These are phyloP conservation scores for Tolmerus cingulatus DNA, from an alignment of 2,888 invertebrate species.

Conservation along the genomic window DNA sequence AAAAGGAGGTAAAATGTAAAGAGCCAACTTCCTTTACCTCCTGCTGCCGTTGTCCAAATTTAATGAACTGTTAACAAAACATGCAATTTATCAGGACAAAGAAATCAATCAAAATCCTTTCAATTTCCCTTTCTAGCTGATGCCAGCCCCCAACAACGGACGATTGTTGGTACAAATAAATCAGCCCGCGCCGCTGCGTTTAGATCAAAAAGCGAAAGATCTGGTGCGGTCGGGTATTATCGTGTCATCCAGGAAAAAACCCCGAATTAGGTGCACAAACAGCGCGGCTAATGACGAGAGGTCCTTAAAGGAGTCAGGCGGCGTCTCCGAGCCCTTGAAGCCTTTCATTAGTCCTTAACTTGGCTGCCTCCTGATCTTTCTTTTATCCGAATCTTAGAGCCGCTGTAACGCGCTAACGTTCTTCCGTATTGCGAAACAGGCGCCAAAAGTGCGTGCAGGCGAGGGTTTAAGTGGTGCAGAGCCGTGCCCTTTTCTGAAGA, in stretches of 20 bases:
- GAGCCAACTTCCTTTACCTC: not conserved
- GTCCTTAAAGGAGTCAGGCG: constrained; percentile 43
- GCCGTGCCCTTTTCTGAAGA: not conserved
- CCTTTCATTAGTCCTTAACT: constrained; percentile 48
- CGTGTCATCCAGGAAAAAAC: constrained; percentile 44
- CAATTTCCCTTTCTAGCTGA: not conserved
- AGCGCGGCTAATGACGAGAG: constrained; percentile 10
- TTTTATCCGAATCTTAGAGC: constrained; percentile 6
- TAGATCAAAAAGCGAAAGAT: not conserved
- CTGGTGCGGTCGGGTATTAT: constrained; percentile 37
- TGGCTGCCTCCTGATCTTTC: constrained; percentile 7
- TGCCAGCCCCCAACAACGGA: not conserved
- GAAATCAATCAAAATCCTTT: constrained; percentile 45
- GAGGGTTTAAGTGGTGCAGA: not conserved
- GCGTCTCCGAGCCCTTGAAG: constrained; percentile 40
- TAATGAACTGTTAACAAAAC: constrained; percentile 48
- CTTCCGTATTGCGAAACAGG: constrained; percentile 52
- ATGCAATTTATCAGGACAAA: constrained; percentile 40
- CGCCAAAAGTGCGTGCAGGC: constrained; percentile 49
- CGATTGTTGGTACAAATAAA: constrained; percentile 40
- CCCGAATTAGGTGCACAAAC: constrained; percentile 45
- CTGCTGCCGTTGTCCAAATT: not conserved
- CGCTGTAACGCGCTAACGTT: constrained; percentile 45
- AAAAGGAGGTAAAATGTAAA: not conserved
- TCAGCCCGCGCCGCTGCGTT: not conserved